Conservation (phyloP, 2,888 invertebrate genomes). For the Orthosia incerta region DNA sequence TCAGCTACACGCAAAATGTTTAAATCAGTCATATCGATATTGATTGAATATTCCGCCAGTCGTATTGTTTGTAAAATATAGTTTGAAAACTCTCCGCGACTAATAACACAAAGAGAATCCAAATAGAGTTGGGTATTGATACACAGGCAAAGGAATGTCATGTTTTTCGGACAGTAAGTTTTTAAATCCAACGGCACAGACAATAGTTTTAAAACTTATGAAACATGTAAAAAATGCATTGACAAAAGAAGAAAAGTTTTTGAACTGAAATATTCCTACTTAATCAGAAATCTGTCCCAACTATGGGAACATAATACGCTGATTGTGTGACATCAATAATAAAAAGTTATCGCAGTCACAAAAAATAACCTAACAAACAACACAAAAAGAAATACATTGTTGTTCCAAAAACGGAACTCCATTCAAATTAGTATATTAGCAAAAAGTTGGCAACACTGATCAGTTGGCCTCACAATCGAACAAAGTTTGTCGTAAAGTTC, state of each 20-base stretch:
- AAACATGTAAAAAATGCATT: neutral
- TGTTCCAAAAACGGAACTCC: conserved; percentile 31
- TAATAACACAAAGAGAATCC: conserved; percentile 11
- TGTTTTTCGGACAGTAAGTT: neutral
- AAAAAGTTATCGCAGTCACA: neutral
- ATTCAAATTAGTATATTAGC: conserved; percentile 53
- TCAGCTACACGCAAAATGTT: neutral
- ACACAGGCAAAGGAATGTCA: neutral
- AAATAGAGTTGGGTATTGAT: conserved; percentile 3
- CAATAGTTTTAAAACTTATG: neutral
- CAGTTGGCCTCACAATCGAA: conserved; percentile 54
- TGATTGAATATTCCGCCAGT: conserved; percentile 7
- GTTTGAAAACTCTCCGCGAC: neutral
- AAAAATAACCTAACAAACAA: conserved; percentile 14
- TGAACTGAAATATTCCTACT: neutral
- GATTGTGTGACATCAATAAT: no score
- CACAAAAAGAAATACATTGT: conserved; percentile 34
- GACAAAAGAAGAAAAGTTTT: neutral
- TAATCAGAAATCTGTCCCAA: neutral
- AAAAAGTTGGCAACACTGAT: conserved; percentile 56
- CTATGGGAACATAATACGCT: neutral
- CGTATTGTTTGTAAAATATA: conserved; percentile 8
- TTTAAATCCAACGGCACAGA: neutral
- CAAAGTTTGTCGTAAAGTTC: conserved; percentile 74
- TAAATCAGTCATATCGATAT: conserved; percentile 4